These are phyloP conservation scores for Gymnorhina tibicen DNA, from an alignment of 2,113 vertebrate species.

Conservation along the genomic window DNA sequence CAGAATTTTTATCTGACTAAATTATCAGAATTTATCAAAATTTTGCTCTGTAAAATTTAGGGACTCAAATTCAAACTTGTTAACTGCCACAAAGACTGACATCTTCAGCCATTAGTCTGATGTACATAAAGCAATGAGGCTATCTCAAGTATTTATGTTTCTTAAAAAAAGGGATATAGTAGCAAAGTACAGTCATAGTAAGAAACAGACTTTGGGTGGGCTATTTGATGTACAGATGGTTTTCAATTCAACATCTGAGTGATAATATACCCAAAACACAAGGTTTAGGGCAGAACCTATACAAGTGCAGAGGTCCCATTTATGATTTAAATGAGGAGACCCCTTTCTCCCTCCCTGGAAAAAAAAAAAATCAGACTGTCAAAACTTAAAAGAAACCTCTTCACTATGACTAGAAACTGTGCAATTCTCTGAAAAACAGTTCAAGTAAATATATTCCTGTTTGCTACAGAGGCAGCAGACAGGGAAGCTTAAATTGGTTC, in stretches of 20 bases:
- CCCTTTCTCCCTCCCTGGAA: background rate
- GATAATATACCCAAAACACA: background rate
- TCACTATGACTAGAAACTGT: slow-evolving; percentile 4
- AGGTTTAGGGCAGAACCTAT: background rate
- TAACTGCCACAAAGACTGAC: background rate
- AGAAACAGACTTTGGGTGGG: slow-evolving; percentile 21
- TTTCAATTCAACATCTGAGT: slow-evolving; percentile 13
- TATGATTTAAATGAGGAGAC: background rate
- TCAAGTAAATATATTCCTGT: slow-evolving; percentile 32
- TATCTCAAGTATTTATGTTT: background rate
- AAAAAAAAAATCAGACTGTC: background rate
- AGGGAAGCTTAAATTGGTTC: background rate
- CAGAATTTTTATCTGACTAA: too few species aligned
- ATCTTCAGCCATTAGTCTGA: slow-evolving; percentile 16
- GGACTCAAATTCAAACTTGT: slow-evolving; percentile 17
- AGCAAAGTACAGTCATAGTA: slow-evolving; percentile 26
- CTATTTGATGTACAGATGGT: slow-evolving; percentile 50
- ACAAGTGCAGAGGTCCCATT: background rate
- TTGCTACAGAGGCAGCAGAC: slow-evolving; percentile 9
- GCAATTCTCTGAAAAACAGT: slow-evolving; percentile 35
- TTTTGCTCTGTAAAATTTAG: slow-evolving; percentile 12
- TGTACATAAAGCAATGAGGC: background rate
- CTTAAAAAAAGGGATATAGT: background rate
- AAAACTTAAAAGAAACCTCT: background rate
- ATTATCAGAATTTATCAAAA: too few species aligned